phyloP scores from a whole-genome alignment of 2,113 vertebrate species.

The Chitala chitala region DNA sequence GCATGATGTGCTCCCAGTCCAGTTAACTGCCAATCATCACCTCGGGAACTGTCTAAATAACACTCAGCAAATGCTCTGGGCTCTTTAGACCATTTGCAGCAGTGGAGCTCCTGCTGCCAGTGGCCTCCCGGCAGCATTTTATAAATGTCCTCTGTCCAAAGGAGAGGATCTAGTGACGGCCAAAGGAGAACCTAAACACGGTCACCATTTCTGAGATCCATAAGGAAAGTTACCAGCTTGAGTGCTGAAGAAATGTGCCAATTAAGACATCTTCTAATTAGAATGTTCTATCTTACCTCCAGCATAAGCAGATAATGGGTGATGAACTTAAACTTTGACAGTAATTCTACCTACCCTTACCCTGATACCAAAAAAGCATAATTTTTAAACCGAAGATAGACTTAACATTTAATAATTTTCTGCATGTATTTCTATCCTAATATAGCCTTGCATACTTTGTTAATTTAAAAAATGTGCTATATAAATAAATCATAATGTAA shows the following conservation, averaged over 20 bases:
- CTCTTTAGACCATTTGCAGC: background rate
- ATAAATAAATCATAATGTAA: too few species aligned
- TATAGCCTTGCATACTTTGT: too few species aligned
- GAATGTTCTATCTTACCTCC: background rate
- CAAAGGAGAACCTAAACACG: background rate
- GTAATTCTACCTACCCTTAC: background rate
- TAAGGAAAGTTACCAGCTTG: background rate
- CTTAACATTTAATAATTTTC: too few species aligned
- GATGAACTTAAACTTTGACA: background rate
- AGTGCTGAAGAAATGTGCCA: background rate
- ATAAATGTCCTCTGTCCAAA: background rate
- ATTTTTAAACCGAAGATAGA: too few species aligned
- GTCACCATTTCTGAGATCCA: background rate
- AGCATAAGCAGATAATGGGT: background rate
- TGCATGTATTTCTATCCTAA: too few species aligned
- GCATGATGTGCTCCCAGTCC: background rate
- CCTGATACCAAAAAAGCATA: background rate
- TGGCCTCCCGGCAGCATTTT: background rate
- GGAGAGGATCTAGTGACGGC: background rate
- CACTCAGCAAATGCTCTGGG: background rate
- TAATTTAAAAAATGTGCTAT: too few species aligned
- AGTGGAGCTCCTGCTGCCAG: background rate
- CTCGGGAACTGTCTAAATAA: background rate
- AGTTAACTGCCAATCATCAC: constrained; percentile 11
- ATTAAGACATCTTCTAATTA: background rate